phyloP scores from a whole-genome alignment of 1,140 invertebrate genomes.

The Caenorhabditis remanei region DNA sequence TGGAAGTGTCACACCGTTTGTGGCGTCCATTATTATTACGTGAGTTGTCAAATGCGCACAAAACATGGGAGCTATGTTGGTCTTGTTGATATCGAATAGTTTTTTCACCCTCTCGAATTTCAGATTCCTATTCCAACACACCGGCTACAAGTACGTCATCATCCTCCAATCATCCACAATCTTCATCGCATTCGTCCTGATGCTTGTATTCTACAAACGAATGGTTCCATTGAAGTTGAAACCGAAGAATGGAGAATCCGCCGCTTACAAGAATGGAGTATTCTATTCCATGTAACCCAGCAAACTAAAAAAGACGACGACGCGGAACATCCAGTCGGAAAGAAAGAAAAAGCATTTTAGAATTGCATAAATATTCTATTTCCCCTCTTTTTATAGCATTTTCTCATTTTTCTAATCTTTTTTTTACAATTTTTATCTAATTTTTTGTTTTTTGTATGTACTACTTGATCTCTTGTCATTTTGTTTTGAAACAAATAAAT shows the following conservation, averaged over 20 bases:
- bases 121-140: slow-evolving; percentile 64
- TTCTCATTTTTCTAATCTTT: background rate
- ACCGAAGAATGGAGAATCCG: slow-evolving; percentile 46
- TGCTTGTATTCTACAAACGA: slow-evolving; percentile 60
- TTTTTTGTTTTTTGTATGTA: too few relatives aligned
- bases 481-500: too few relatives aligned
- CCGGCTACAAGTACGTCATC: slow-evolving; percentile 61
- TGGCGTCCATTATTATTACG: slow-evolving; percentile 63
- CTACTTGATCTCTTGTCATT: too few relatives aligned
- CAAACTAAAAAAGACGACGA: background rate
- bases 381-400: background rate
- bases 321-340: background rate
- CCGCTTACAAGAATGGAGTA: slow-evolving; percentile 58
- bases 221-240: slow-evolving; percentile 62
- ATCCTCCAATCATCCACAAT: slow-evolving; percentile 53
- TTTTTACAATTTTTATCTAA: too few relatives aligned
- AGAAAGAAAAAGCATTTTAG: too few relatives aligned
- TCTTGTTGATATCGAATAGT: background rate
- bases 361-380: slow-evolving; percentile 27
- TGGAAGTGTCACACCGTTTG: slow-evolving; percentile 60
- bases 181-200: slow-evolving; percentile 54
- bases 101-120: background rate
- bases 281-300: slow-evolving; percentile 55
- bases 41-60: background rate
- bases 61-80: background rate